Conservation (phyloP, 2,888 invertebrate species). For the Nomada hirtipes region DNA sequence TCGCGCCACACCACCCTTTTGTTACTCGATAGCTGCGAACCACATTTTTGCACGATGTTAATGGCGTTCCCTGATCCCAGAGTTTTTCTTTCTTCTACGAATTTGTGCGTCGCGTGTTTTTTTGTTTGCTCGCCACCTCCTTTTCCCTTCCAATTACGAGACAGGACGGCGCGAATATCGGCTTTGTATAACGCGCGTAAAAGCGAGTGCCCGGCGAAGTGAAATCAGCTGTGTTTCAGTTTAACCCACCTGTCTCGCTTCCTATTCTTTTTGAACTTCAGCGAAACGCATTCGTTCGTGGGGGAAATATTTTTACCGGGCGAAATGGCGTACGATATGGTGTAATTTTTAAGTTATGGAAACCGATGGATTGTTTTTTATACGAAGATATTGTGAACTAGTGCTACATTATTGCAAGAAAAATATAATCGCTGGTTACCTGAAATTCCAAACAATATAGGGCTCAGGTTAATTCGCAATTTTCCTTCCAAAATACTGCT, state of each 20-base stretch:
- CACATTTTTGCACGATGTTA: conserved; percentile 5
- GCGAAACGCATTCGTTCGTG: no score
- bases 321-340: no score
- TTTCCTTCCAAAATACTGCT: neutral
- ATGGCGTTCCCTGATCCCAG: neutral
- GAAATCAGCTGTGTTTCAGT: conserved; percentile 1
- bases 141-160: neutral
- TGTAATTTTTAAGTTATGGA: no score
- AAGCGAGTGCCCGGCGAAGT: neutral
- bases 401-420: no score
- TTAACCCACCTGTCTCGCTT: neutral
- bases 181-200: neutral
- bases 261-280: neutral
- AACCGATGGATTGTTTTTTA: no score
- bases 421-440: no score
- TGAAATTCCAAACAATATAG: no score
- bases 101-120: no score
- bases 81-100: no score
- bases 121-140: neutral
- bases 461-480: no score
- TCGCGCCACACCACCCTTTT: neutral
- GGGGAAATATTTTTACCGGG: no score
- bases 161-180: neutral
- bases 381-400: no score
- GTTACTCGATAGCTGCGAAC: neutral